Evolutionary conservation across 2,797 vertebrate species (phyloP).

Genomic region (Astyanax mexicanus): DNA sequence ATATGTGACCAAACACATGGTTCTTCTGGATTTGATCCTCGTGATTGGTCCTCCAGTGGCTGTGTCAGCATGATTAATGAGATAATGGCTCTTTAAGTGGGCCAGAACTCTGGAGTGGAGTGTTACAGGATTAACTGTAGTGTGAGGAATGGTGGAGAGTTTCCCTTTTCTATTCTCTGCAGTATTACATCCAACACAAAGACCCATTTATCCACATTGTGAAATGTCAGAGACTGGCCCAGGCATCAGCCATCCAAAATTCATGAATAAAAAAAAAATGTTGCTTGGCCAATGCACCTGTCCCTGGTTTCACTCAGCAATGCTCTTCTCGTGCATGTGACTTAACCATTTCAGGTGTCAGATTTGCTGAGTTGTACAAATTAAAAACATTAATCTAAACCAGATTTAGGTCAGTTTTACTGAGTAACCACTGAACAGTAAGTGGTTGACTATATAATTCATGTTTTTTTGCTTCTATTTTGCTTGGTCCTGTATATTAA

Average conservation of each 20-base stretch:
- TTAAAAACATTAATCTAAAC: too few relatives aligned
- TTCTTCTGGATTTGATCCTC: too few relatives aligned
- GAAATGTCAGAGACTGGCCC: conserved; percentile 1
- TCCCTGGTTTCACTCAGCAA: not conserved
- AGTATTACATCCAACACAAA: conserved; percentile 18
- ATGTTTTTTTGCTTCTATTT: too few relatives aligned
- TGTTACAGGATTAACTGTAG: conserved; percentile 6
- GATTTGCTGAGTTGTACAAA: too few relatives aligned
- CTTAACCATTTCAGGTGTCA: too few relatives aligned
- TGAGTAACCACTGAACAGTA: too few relatives aligned
- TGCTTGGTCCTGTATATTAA: too few relatives aligned
- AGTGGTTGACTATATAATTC: too few relatives aligned
- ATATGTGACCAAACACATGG: too few relatives aligned
- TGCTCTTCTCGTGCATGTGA: not conserved
- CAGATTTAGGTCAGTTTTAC: too few relatives aligned
- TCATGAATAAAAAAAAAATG: not conserved
- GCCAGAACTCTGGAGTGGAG: conserved; percentile 38
- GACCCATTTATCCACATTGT: conserved; percentile 26
- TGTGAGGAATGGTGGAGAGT: conserved; percentile 16
- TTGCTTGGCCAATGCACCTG: not conserved
- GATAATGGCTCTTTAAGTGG: conserved; percentile 47
- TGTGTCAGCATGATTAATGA: conserved; percentile 38
- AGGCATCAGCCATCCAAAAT: conserved; percentile 19
- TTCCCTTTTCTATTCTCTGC: conserved; percentile 14
- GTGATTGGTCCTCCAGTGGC: conserved; percentile 14